A percentile compares a stretch with the other conserved stretches of the same genome.
Evolutionary conservation across 2,113 vertebrate species (phyloP).

Genomic region (Sphaerodactylus townsendi): DNA sequence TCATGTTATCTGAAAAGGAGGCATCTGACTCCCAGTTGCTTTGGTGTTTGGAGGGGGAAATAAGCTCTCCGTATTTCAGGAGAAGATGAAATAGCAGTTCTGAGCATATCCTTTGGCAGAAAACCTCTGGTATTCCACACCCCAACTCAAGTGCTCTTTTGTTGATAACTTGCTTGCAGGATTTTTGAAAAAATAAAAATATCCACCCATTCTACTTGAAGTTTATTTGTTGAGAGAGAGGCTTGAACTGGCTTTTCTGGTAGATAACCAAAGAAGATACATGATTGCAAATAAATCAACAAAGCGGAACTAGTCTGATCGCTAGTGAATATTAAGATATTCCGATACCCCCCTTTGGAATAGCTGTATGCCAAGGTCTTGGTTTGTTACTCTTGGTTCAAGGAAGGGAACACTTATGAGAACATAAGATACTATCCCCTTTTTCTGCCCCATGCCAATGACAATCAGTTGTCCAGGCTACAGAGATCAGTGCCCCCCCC

Average conservation of each 20-base stretch:
- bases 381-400: no score
- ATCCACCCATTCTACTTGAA: slow-evolving; percentile 13
- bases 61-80: not conserved
- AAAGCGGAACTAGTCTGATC: not conserved
- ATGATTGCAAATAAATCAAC: slow-evolving; percentile 9
- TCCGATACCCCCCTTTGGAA: no score
- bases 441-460: not conserved
- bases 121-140: not conserved
- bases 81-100: not conserved
- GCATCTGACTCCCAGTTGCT: not conserved
- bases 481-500: no score
- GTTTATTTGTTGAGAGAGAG: slow-evolving; percentile 24
- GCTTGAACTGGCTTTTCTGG: not conserved
- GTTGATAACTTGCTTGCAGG: slow-evolving; percentile 13
- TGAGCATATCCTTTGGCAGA: not conserved
- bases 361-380: not conserved
- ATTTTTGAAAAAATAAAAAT: slow-evolving; percentile 4
- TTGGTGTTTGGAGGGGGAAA: not conserved
- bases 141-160: slow-evolving; percentile 3
- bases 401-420: not conserved
- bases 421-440: not conserved
- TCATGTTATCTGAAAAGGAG: not conserved
- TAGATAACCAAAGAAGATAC: not conserved
- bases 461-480: not conserved
- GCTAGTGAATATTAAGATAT: not conserved